Base-by-base conservation (phyloP, 2,797 vertebrate genomes). In the Labeo calbasu region DNA sequence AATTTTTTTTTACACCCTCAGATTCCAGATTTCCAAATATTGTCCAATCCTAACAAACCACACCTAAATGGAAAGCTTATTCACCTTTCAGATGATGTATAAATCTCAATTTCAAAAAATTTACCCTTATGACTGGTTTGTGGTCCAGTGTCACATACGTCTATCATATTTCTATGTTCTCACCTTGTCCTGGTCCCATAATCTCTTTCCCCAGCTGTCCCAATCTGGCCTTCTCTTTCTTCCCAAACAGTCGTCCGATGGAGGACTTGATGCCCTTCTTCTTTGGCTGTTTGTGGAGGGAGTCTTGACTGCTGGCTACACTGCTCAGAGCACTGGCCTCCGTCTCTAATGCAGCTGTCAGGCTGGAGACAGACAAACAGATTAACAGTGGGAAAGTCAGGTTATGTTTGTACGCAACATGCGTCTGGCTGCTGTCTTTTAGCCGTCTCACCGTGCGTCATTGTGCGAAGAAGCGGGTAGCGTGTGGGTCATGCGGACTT, bases 191-290 rank as follows among this genome's bases (percentile, higher is more conserved):
- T 84, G 92, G 91, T 85, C 92, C 88, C 93, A 96, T 95, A 92
- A 94, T 93, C n/a, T 96, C 95, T 95, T 99, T 96, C 94, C 96
- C 96, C 92, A 99, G 92, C 71, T 99, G 97, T 53, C 93, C 96
- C 85, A 99, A 91, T 59, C 98, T 95, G 83, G 96, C 98, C 89
- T 99, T 99, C 93, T 99, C 98, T 91, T 99, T 99, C 96, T 99
- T 99, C 90, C 98, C 98, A 1, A 99, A 99, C 89, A 99, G 94
- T 36, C 98, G 96, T n/a, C 98, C 98, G 86, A 99, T 99, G 85
- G 98, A 99, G 85, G 98, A 99, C 87, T 99, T 99, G 93, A 99
- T 99, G 89, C 98, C 98, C 92, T 99, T 99, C 92, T 99, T 99
- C 94, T 99, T 99, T 25, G 98, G 97, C 92, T 97, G 97, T 94